These are phyloP conservation scores for Phaetusa simplex DNA, from an alignment of 2,113 vertebrate species.

Conservation along the genomic window DNA sequence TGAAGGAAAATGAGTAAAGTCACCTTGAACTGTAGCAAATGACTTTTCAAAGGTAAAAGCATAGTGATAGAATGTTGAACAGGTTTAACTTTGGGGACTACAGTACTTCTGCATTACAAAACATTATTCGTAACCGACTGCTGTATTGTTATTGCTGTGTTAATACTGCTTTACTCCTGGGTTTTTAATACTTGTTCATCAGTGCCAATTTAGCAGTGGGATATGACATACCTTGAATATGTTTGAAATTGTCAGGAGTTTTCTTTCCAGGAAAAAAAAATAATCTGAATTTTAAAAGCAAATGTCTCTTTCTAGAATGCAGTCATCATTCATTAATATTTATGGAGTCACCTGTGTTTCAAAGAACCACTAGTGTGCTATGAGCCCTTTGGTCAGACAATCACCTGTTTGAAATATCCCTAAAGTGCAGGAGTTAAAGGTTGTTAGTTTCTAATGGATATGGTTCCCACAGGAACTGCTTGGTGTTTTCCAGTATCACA, in stretches of 20 bases:
- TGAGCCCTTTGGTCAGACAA: neutral
- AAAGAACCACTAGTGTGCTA: neutral
- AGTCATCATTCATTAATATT: neutral
- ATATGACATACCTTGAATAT: neutral
- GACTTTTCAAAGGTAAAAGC: neutral
- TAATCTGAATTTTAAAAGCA: neutral
- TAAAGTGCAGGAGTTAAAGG: neutral
- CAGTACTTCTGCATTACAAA: neutral
- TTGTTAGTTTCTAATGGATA: neutral
- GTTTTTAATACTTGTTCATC: neutral
- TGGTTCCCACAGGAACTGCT: neutral
- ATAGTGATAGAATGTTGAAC: neutral
- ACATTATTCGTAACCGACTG: neutral
- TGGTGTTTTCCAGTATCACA: rapidly evolving
- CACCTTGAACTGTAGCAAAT: neutral
- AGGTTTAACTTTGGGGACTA: neutral
- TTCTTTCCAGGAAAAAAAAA: neutral
- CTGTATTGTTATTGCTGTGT: neutral
- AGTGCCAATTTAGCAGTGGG: neutral
- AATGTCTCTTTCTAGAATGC: neutral
- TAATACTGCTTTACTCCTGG: neutral
- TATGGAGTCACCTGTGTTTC: neutral
- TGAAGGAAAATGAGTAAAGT: neutral
- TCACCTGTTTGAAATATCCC: neutral
- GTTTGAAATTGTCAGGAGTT: neutral